Evolutionary conservation across 2,113 vertebrate species (phyloP).

Genomic region (Syngnathus scovelli): DNA sequence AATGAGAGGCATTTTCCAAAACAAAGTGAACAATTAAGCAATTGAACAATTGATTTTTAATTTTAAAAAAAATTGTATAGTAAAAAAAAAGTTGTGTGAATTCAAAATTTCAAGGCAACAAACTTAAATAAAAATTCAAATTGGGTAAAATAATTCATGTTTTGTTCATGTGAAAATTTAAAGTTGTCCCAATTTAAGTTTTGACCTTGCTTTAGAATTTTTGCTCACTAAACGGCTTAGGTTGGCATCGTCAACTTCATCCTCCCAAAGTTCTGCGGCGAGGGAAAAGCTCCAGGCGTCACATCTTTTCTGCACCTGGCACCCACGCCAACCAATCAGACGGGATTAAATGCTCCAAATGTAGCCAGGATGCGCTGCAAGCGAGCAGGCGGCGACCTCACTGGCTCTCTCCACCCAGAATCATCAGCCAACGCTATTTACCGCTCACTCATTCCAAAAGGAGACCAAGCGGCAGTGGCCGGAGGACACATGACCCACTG

Average conservation of each 20-base stretch:
- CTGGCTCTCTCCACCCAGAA: conserved; percentile 1
- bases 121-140: too few relatives aligned
- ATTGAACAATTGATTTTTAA: too few relatives aligned
- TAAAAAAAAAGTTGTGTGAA: too few relatives aligned
- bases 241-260: background rate
- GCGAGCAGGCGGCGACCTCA: conserved; percentile 13
- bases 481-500: background rate
- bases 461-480: background rate
- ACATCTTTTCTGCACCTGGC: conserved; percentile 5
- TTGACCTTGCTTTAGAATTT: too few relatives aligned
- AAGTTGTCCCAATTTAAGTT: too few relatives aligned
- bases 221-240: background rate
- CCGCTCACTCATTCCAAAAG: background rate
- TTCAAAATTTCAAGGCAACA: too few relatives aligned
- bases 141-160: too few relatives aligned
- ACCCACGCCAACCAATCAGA: conserved; percentile 19
- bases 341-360: conserved; percentile 42
- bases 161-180: too few relatives aligned
- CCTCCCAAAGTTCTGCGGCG: background rate
- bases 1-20: too few relatives aligned
- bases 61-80: too few relatives aligned
- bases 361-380: conserved; percentile 21
- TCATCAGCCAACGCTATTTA: conserved; percentile 6
- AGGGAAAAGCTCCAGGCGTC: background rate
- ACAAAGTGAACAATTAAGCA: too few relatives aligned